Evolutionary conservation across 2,888 invertebrate species (phyloP).

Genomic region (Peribatodes rhomboidaria): DNA sequence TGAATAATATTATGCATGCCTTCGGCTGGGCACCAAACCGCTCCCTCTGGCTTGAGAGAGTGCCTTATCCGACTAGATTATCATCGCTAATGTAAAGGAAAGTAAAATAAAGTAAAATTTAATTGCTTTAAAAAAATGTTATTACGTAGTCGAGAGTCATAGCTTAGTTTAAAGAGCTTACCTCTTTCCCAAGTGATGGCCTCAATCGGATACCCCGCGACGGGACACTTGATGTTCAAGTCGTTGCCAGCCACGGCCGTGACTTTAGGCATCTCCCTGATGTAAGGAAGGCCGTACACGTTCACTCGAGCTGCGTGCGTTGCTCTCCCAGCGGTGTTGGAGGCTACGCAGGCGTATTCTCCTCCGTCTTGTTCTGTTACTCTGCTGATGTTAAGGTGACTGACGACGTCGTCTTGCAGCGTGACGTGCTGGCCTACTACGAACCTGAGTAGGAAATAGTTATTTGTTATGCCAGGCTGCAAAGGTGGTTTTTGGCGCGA

Average conservation of each 20-base stretch:
- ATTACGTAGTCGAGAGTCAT: too few relatives aligned
- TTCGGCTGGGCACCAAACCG: too few relatives aligned
- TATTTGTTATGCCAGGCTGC: background rate
- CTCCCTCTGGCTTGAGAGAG: too few relatives aligned
- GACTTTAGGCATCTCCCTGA: constrained; percentile 95
- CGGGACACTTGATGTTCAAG: constrained; percentile 95
- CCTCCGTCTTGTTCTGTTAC: constrained; percentile 96
- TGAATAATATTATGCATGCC: too few relatives aligned
- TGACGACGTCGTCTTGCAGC: constrained; percentile 96
- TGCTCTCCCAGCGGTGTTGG: constrained; percentile 93
- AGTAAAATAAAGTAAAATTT: too few relatives aligned
- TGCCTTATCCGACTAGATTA: too few relatives aligned
- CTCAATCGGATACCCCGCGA: constrained; percentile 95
- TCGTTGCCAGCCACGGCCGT: constrained; percentile 95
- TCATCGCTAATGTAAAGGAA: too few relatives aligned
- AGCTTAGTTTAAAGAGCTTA: constrained; percentile 66
- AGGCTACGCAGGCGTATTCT: constrained; percentile 94
- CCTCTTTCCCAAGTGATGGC: constrained; percentile 96
- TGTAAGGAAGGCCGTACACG: constrained; percentile 94
- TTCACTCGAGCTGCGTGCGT: constrained; percentile 94
- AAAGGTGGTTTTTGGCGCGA: too few relatives aligned
- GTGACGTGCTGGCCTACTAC: constrained; percentile 97
- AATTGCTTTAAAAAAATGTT: too few relatives aligned
- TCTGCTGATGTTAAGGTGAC: constrained; percentile 95
- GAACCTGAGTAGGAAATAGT: constrained; percentile 85